Percentiles rank a stretch among this genome's conserved stretches.
These are phyloP conservation scores for Drosophila tropicalis DNA, from an alignment of 1,140 invertebrate genomes.

Conservation along the genomic window DNA sequence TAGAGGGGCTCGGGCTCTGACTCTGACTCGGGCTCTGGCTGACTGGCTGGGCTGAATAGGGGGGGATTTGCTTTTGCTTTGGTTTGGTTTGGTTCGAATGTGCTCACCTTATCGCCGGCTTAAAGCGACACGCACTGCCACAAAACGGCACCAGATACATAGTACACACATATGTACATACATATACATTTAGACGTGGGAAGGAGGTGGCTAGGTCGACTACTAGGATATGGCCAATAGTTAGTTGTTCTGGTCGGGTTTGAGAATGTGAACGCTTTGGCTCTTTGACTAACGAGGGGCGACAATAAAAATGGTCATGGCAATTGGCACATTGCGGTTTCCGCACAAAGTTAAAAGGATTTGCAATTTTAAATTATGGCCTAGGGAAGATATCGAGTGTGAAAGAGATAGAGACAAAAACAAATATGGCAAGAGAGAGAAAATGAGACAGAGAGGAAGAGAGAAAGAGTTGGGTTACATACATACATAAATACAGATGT, in stretches of 20 bases:
- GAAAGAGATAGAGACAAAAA: neutral
- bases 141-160: constrained; percentile 14
- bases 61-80: constrained; percentile 8
- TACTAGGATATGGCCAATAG: constrained; percentile 46
- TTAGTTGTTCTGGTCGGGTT: constrained; percentile 50
- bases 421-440: neutral
- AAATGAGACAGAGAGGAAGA: neutral
- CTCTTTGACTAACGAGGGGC: constrained; percentile 68
- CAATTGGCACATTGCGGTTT: constrained; percentile 78
- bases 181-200: no score
- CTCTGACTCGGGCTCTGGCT: no score
- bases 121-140: constrained; percentile 69
- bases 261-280: constrained; percentile 29
- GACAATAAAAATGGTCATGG: constrained; percentile 70
- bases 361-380: constrained; percentile 67
- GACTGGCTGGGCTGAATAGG: constrained; percentile 10
- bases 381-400: constrained; percentile 1
- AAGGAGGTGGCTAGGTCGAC: neutral
- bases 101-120: constrained; percentile 78
- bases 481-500: neutral
- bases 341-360: constrained; percentile 64
- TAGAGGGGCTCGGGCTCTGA: neutral
- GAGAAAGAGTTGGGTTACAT: neutral
- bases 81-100: constrained; percentile 49
- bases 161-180: neutral